Evolutionary conservation across 2,113 vertebrate genomes (phyloP), one percentile per base, ranked within the genome.

Genomic region (Cyphotilapia sp.): DNA sequence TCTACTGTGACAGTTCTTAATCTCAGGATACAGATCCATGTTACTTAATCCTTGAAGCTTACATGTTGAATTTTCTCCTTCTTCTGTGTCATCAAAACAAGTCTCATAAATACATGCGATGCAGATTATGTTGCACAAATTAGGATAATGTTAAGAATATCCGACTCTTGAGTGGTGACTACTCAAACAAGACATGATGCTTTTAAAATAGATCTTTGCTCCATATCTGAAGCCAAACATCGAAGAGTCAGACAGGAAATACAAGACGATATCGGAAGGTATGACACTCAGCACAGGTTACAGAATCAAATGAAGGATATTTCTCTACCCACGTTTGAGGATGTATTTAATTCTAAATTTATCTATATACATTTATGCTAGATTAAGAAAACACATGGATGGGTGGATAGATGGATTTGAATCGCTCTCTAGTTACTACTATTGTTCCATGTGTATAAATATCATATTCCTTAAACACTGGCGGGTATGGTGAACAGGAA

Each of bases 11-110:
- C 71, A 85, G 51, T 74, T 88, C 82, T 81, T 69, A 10, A 29
- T 74, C 74, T 84, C 82, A 53, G 54, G 83, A 86, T 83, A 45
- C 17, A 10, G 49, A 78, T 76, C 31, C 33, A 27, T 35, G 82
- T 85, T 74, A 84, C 33, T 74, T 74, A 71, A 90, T 85, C 66
- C 66, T 88, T 1, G 7, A 51, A 87, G 84, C n/a, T 86, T 29
- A 81, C 54, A 22, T 78, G 54, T 38, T 91, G 54, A 66, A 88
- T 88, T 88, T 83, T 10, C 81, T 86, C 71, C 63, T 78, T 38
- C 71, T 83, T 85, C 87, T 81, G 49, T 87, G 51, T 74, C 83
- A 22, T 89, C 53, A 69, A 40, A 87, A 33, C 71, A 81, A 24
- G 31, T 17, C 38, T 63, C 63, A 78, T 12, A 47, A 81, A 83